These are phyloP conservation scores for Tachuris rubrigastra DNA, from an alignment of 2,113 vertebrate species.

Conservation along the genomic window DNA sequence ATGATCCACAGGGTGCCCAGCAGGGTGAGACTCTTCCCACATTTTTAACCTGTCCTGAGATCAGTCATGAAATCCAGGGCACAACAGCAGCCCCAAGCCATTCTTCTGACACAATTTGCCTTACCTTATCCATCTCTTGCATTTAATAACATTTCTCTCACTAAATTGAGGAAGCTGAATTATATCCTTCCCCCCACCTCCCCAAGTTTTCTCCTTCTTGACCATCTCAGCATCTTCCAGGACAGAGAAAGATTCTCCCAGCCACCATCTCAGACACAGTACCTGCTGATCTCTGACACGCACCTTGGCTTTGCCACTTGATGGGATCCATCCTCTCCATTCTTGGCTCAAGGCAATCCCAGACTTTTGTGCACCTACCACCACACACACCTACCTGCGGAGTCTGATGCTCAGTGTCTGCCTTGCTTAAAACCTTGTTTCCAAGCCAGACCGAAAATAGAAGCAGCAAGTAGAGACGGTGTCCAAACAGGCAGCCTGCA, in stretches of 20 bases:
- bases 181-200: not conserved
- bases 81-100: not conserved
- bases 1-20: not conserved
- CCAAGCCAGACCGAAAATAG: not conserved
- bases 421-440: not conserved
- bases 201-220: not conserved
- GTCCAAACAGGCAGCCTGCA: not conserved
- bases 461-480: not conserved
- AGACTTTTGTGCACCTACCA: not conserved
- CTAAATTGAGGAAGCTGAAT: not conserved
- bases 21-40: not conserved
- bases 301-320: not conserved
- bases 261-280: not conserved
- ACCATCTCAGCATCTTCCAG: not conserved
- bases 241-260: not conserved
- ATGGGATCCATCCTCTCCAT: not conserved
- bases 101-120: not conserved
- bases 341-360: not conserved
- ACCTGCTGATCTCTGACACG: rapidly evolving
- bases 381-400: not conserved
- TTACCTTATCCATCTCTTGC: not conserved
- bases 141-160: not conserved
- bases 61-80: not conserved
- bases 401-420: not conserved
- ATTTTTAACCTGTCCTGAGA: not conserved